Evolutionary conservation across 2,797 vertebrate genomes (phyloP), one percentile per base, ranked within the genome.

Genomic region (Acanthis flammea): DNA sequence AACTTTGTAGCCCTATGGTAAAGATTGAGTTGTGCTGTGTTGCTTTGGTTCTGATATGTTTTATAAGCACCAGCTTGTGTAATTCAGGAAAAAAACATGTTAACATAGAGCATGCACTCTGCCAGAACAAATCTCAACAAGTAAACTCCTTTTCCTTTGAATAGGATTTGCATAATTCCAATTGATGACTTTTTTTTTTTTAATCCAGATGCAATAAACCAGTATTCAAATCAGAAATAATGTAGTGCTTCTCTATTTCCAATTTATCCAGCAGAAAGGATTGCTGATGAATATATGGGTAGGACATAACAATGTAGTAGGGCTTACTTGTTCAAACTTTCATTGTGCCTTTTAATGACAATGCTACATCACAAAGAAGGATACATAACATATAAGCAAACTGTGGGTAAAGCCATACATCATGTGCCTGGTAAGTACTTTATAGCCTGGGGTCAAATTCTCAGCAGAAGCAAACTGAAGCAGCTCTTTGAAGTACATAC

Each of bases 261-360:
- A 27, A 41, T 72, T 73, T 79, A 48, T 45, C 14, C 48, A 74
- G 41, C 9, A 37, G 42, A 70, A 81, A 62, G 4, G 4, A 23
- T 42, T 79, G 22, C 10, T 9, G 12, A 13, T 33, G 12, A 48
- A 47, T 14, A 7, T 3, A 37, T 31, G 30, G 7, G 14, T 71
- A 44, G 8, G 5, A 33, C 2, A 6, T 31, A 28, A 31, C 1
- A 1, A 13, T 15, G 13, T 35, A 14, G 2, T 12, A 65, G n/a
- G 9, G 16, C 44, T 89, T 61, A 48, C 44, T 48, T 82, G 30
- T 79, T 70, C 30, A 51, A 31, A 31, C 25, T 33, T 53, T 50
- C 39, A n/a, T 44, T 37, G 16, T 66, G 14, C 48, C n/a, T 24
- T 39, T 90, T 85, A 58, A 47, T 39, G 89, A 54, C 47, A 63